Percentiles rank a stretch among this genome's conserved stretches.
Conservation (phyloP, 2,888 invertebrate genomes). For the Pachymerium ferrugineum region DNA sequence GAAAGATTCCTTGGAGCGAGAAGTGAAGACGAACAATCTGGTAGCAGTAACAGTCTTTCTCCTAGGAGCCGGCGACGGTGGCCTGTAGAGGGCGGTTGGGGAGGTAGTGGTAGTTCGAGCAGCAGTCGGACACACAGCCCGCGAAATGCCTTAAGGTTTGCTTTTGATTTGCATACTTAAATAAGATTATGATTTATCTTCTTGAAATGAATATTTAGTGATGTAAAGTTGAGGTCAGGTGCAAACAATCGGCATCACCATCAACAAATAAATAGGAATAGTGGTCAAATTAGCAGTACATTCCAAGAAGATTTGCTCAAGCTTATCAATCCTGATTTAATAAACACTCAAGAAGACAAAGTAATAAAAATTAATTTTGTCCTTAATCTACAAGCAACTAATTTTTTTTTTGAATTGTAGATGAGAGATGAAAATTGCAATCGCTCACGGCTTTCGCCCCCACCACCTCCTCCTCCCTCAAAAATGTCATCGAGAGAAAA, state of each 20-base stretch:
- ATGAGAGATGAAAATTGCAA: slow-evolving; percentile 27
- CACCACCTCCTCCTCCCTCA: slow-evolving; percentile 33
- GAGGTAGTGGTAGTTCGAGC: slow-evolving; percentile 48
- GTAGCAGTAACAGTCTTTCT: slow-evolving; percentile 54
- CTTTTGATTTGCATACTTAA: not conserved
- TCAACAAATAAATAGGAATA: slow-evolving; percentile 16
- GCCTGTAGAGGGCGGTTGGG: slow-evolving; percentile 48
- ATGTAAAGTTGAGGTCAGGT: slow-evolving; percentile 36
- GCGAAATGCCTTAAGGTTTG: slow-evolving; percentile 41
- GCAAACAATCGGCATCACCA: slow-evolving; percentile 6
- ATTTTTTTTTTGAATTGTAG: not conserved
- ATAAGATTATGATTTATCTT: not conserved
- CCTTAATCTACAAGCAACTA: not conserved
- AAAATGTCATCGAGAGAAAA: slow-evolving; percentile 34
- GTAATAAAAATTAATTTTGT: not conserved
- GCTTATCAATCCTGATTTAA: slow-evolving; percentile 72
- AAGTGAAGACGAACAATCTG: slow-evolving; percentile 56
- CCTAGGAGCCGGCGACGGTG: slow-evolving; percentile 51
- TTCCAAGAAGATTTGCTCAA: slow-evolving; percentile 80
- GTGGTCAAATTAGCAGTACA: slow-evolving; percentile 47
- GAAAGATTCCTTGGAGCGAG: slow-evolving; percentile 47
- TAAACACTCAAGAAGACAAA: slow-evolving; percentile 34
- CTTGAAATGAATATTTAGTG: slow-evolving; percentile 33
- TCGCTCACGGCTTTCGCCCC: not conserved
- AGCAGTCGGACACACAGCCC: slow-evolving; percentile 58